Percentiles rank a stretch among this genome's conserved stretches.
These are phyloP conservation scores for Artibeus jamaicensis DNA, from an alignment of 2,797 vertebrate species.

Conservation along the genomic window DNA sequence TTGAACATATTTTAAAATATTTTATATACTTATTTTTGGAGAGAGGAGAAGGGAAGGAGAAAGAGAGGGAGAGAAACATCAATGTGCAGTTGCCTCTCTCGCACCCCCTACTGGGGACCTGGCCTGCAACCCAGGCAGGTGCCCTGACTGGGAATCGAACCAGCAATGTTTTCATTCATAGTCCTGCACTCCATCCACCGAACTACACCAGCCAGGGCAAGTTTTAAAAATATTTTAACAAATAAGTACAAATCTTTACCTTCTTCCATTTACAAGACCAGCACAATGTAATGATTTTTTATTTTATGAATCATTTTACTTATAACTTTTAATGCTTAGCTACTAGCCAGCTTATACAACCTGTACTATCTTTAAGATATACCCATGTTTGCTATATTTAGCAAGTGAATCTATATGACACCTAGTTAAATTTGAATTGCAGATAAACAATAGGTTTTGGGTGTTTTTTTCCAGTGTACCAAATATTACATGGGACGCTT, in stretches of 20 bases:
- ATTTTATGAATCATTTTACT: neutral
- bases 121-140: no score
- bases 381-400: neutral
- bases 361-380: accelerated
- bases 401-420: neutral
- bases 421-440: neutral
- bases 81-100: no score
- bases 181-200: no score
- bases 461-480: neutral
- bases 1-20: neutral
- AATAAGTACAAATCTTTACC: neutral
- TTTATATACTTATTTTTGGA: no score
- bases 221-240: neutral
- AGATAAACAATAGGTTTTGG: neutral
- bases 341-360: neutral
- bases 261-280: neutral
- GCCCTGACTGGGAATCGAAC: no score
- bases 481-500: neutral
- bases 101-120: no score
- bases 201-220: no score
- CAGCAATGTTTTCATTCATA: no score
- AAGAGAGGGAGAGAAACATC: no score
- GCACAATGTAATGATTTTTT: neutral
- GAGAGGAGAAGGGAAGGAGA: no score
- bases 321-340: neutral